Evolutionary conservation across 2,113 vertebrate species (phyloP).

Genomic region (Hydrolagus affinis): DNA sequence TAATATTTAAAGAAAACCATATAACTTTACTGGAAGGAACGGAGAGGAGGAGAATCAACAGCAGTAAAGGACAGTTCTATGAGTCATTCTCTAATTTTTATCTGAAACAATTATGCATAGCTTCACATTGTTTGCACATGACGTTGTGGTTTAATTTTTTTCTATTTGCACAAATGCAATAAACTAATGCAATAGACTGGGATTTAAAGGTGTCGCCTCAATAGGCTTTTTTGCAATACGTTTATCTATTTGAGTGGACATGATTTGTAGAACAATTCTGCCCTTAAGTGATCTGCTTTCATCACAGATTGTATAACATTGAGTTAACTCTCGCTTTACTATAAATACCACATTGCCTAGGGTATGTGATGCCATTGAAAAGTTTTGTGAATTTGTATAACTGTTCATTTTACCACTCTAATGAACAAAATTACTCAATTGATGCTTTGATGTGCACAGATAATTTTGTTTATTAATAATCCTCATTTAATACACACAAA

Average conservation of each 20-base stretch:
- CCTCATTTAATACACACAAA: no score
- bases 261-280: constrained; percentile 15
- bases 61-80: neutral
- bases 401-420: constrained; percentile 8
- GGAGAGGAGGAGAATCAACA: no score
- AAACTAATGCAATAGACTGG: neutral
- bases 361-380: constrained; percentile 1
- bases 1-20: no score
- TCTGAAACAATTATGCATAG: neutral
- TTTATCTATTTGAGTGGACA: neutral
- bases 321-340: constrained; percentile 3
- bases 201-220: neutral
- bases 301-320: constrained; percentile 13
- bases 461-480: neutral
- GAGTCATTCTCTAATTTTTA: neutral
- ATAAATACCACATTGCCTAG: constrained; percentile 20
- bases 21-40: no score
- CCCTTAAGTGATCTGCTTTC: constrained; percentile 20
- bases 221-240: neutral
- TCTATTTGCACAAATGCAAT: neutral
- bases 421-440: neutral
- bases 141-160: neutral
- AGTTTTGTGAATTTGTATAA: neutral
- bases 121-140: neutral
- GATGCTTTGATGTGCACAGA: neutral